These are phyloP conservation scores for Chelidonichthys spinosus DNA, from an alignment of 2,797 vertebrate species.

Conservation along the genomic window DNA sequence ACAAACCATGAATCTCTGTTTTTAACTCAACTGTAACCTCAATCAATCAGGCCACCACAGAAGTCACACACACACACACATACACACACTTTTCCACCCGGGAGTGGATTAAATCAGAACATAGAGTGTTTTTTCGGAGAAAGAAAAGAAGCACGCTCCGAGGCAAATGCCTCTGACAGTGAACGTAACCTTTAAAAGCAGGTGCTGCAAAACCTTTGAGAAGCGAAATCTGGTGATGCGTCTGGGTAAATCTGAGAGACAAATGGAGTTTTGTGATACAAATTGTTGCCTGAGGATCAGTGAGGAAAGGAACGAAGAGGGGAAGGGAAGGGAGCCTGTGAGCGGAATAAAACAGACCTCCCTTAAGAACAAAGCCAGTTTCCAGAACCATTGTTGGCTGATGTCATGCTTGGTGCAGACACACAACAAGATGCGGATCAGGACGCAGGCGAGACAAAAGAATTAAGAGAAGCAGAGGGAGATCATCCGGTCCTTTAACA, in stretches of 20 bases:
- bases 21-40: constrained; percentile 25
- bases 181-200: constrained; percentile 55
- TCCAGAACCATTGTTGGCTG: constrained; percentile 51
- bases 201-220: constrained; percentile 34
- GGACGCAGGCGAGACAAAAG: constrained; percentile 58
- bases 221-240: constrained; percentile 28
- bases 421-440: constrained; percentile 56
- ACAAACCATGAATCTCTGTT: constrained; percentile 1
- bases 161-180: constrained; percentile 46
- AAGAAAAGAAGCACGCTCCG: not conserved
- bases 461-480: constrained; percentile 32
- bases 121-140: not conserved
- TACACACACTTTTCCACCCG: constrained; percentile 28
- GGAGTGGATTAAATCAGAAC: constrained; percentile 36
- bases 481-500: constrained; percentile 28
- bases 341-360: constrained; percentile 48
- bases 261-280: constrained; percentile 31
- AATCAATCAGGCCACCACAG: constrained; percentile 29
- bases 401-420: constrained; percentile 54
- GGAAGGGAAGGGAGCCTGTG: constrained; percentile 32
- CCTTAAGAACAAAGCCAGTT: constrained; percentile 32
- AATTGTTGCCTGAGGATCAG: constrained; percentile 29
- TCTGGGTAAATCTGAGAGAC: constrained; percentile 26
- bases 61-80: constrained; percentile 16
- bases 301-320: not conserved